phyloP scores from a whole-genome alignment of 1,140 invertebrate species.

The Ostrea edulis region DNA sequence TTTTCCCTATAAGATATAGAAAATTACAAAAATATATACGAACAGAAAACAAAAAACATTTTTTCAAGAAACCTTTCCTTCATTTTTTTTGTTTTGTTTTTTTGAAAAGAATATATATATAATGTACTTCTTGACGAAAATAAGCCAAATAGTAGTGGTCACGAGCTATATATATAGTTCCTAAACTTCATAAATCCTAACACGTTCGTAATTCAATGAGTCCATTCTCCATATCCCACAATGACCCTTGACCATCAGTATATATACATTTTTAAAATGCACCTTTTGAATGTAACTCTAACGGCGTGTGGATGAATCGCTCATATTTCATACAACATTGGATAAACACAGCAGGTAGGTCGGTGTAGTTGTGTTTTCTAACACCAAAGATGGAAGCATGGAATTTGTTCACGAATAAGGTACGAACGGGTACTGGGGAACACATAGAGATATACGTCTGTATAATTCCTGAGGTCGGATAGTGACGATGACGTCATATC shows the following conservation, averaged over 20 bases:
- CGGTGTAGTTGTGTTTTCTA: background rate
- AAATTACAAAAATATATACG: background rate
- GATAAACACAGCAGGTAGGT: background rate
- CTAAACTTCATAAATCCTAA: background rate
- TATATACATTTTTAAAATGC: background rate
- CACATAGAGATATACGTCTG: background rate
- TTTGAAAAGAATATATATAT: background rate
- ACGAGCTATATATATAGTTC: background rate
- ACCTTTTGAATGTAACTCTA: background rate
- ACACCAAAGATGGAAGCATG: background rate
- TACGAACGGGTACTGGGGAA: background rate
- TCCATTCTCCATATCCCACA: background rate
- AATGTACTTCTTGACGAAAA: background rate
- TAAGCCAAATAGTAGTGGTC: background rate
- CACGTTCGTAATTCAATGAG: background rate
- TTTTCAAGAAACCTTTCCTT: background rate
- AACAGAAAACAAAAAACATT: background rate
- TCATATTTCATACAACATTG: background rate
- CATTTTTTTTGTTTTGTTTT: no score
- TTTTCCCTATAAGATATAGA: background rate
- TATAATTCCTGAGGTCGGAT: background rate
- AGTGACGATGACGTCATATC: background rate
- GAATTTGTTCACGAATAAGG: background rate
- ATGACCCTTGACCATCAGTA: background rate
- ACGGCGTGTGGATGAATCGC: background rate